Evolutionary conservation across 2,888 invertebrate species (phyloP).

Genomic region (Philonicus albiceps): DNA sequence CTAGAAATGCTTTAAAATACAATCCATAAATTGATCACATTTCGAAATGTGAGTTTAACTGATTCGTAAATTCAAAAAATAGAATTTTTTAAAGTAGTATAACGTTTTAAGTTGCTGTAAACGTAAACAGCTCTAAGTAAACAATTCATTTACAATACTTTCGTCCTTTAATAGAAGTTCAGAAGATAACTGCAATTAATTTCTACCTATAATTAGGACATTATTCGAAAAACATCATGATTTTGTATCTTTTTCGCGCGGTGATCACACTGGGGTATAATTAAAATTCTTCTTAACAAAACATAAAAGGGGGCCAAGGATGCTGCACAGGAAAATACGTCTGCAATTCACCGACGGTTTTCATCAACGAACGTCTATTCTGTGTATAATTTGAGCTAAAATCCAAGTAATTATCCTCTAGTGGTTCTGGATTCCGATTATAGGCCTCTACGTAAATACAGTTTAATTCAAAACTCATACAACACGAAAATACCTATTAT

Average conservation of each 20-base stretch:
- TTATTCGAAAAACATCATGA: background rate
- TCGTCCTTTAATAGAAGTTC: background rate
- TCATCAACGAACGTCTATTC: background rate
- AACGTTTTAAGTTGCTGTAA: background rate
- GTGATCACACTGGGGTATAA: background rate
- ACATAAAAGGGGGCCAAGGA: background rate
- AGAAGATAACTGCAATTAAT: background rate
- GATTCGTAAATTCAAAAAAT: background rate
- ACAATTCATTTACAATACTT: background rate
- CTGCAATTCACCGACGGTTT: background rate
- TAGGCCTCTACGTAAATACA: background rate
- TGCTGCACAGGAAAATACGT: background rate
- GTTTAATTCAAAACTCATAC: background rate
- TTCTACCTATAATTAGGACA: background rate
- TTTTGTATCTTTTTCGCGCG: background rate
- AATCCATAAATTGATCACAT: background rate
- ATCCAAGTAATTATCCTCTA: background rate
- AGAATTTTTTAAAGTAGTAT: background rate
- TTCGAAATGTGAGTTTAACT: background rate
- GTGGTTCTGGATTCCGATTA: background rate
- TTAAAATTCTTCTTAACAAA: background rate
- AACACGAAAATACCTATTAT: constrained; percentile 15
- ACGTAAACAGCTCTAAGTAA: background rate
- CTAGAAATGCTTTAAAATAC: background rate
- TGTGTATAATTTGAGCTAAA: background rate